Conservation (phyloP, 1,140 invertebrate species). For the Nasonia giraulti region DNA sequence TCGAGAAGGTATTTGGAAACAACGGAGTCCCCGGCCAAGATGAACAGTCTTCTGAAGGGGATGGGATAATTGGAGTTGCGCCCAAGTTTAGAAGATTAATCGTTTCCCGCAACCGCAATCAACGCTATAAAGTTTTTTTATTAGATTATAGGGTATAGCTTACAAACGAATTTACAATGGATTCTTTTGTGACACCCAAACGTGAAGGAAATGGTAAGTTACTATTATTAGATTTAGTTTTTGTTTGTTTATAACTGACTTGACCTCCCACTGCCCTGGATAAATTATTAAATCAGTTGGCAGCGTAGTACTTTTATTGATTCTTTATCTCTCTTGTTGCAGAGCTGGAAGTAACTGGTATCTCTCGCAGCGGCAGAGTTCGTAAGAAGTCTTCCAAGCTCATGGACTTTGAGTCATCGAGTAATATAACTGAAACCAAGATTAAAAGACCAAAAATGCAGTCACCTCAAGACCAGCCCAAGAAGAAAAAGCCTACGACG, state of each 20-base stretch:
- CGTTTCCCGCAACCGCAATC: background rate
- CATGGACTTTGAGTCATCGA: conserved; percentile 93
- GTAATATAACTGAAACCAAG: conserved; percentile 79
- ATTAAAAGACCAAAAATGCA: conserved; percentile 68
- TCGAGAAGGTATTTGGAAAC: background rate
- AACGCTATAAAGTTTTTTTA: background rate
- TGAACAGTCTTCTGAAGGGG: background rate
- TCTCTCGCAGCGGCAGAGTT: conserved; percentile 90
- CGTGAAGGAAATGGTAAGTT: conserved; percentile 48
- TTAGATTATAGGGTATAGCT: background rate
- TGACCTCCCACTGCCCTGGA: background rate
- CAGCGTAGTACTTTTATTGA: background rate
- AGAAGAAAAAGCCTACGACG: conserved; percentile 33
- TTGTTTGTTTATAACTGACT: background rate
- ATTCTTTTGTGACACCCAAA: conserved; percentile 30
- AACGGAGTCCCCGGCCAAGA: background rate
- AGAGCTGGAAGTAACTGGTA: conserved; percentile 88
- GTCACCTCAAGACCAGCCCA: conserved; percentile 65
- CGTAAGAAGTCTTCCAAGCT: conserved; percentile 96
- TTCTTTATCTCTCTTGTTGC: conserved; percentile 35
- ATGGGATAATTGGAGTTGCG: background rate
- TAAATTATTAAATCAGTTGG: background rate
- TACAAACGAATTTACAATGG: conserved; percentile 32
- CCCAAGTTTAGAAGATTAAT: background rate
- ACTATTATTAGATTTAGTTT: background rate